These are phyloP conservation scores for Euphydryas editha DNA, from an alignment of 2,888 invertebrate species.

Conservation along the genomic window DNA sequence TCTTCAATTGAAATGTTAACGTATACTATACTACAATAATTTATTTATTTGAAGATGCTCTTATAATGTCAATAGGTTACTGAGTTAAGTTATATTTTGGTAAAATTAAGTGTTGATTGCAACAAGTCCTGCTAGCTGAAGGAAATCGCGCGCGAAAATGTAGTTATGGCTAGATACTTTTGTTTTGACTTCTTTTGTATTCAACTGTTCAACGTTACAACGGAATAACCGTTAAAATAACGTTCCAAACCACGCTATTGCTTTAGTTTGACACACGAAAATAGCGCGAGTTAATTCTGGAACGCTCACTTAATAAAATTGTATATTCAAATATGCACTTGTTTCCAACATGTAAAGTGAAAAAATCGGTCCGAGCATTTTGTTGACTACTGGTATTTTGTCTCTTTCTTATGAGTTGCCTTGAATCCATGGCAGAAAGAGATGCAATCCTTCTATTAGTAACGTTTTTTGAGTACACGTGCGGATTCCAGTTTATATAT, in stretches of 20 bases:
- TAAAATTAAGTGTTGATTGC: background rate
- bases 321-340: too few relatives aligned
- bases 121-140: background rate
- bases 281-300: too few relatives aligned
- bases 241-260: conserved; percentile 46
- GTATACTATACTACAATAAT: conserved; percentile 1
- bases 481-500: too few relatives aligned
- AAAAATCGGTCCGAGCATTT: too few relatives aligned
- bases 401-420: too few relatives aligned
- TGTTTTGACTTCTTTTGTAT: conserved; percentile 31
- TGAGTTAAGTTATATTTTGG: background rate
- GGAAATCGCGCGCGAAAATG: conserved; percentile 48
- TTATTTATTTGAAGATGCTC: background rate
- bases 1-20: conserved; percentile 31
- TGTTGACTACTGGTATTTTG: too few relatives aligned
- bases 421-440: too few relatives aligned
- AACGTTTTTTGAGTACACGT: too few relatives aligned
- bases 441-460: too few relatives aligned
- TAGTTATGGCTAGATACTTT: conserved; percentile 8
- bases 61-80: background rate
- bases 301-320: too few relatives aligned
- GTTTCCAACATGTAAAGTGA: too few relatives aligned
- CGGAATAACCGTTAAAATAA: conserved; percentile 47
- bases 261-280: background rate
- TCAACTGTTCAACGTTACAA: conserved; percentile 2